Evolutionary conservation across 2,797 vertebrate species (phyloP), one percentile per base, ranked within the genome.

Genomic region (Dipus sagitta): DNA sequence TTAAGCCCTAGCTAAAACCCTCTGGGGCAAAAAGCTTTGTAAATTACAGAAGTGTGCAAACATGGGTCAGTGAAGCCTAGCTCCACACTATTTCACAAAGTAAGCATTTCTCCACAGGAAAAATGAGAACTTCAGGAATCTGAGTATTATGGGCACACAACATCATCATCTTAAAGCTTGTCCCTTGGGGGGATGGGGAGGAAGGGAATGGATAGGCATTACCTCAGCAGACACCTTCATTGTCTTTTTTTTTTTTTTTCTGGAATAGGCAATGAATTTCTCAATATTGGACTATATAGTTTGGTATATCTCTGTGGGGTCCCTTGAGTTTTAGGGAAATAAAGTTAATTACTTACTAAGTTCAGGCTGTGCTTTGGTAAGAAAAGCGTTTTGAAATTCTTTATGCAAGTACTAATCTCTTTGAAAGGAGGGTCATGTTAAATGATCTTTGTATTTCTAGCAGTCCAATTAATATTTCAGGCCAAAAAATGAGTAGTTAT

Each of bases 101-200:
- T 96, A 96, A 97, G 75, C 60, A 71, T 67, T 1, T 96, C 98
- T 98, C 97, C 98, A 98, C 95, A 97, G 98, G 96, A 98, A 98
- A 97, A 96, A 52, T 0, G 47, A 75, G 67, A 80, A 58, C 76
- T 92, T 95, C 74, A 84, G 83, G 74, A 70, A 95, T 60, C 67
- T 77, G 82, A 32, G 32, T 86, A 74, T 96, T 86, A 83, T 95
- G 86, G 86, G 76, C n/a, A 77, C 32, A 52, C 78, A 68, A 20
- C 6, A 5, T 88, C 94, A 88, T 86, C 88, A 67, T 85, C 93
- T 82, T 70, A 75, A 85, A 79, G 71, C 71, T 77, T 95, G 67
- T 92, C 64, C 11, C 90, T 65, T 86, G 23, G 17, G 5, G 54
- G 34, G 60, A n/a, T 7, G 21, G 12, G 24, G 30, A 68, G 42